Percentiles rank a stretch among this genome's conserved stretches.
phyloP scores from a whole-genome alignment of 1,140 invertebrate species.

The Vanessa atalanta region DNA sequence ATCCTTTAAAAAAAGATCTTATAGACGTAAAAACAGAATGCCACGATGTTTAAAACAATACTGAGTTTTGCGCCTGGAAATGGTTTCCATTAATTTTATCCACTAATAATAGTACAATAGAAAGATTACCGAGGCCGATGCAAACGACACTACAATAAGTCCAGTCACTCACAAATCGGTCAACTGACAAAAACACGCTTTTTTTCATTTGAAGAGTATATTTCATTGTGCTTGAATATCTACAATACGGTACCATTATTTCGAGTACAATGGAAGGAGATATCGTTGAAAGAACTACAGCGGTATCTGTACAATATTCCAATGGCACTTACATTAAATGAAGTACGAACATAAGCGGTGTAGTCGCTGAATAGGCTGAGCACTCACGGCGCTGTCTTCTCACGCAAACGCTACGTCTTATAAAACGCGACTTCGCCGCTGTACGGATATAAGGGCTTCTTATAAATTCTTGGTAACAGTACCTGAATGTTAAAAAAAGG shows the following conservation, averaged over 20 bases:
- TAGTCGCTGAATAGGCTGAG: not conserved
- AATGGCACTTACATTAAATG: constrained; percentile 12
- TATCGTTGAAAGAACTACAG: constrained; percentile 10
- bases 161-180: not conserved
- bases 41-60: too few relatives aligned
- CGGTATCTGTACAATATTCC: constrained; percentile 12
- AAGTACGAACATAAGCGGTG: constrained; percentile 7
- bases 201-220: not conserved
- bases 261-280: constrained; percentile 4
- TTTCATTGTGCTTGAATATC: constrained; percentile 6
- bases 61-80: too few relatives aligned
- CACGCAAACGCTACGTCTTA: not conserved
- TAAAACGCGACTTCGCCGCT: not conserved
- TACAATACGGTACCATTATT: constrained; percentile 5
- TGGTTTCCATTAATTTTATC: too few relatives aligned
- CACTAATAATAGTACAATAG: too few relatives aligned
- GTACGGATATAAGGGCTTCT: not conserved
- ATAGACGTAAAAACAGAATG: too few relatives aligned
- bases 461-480: too few relatives aligned
- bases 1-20: too few relatives aligned
- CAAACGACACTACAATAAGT: not conserved
- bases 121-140: too few relatives aligned
- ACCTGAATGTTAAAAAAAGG: too few relatives aligned
- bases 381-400: not conserved
- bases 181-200: constrained; percentile 1